Evolutionary conservation across 2,797 vertebrate genomes (phyloP), one percentile per base, ranked within the genome.

Genomic region (Chrosomus eos): DNA sequence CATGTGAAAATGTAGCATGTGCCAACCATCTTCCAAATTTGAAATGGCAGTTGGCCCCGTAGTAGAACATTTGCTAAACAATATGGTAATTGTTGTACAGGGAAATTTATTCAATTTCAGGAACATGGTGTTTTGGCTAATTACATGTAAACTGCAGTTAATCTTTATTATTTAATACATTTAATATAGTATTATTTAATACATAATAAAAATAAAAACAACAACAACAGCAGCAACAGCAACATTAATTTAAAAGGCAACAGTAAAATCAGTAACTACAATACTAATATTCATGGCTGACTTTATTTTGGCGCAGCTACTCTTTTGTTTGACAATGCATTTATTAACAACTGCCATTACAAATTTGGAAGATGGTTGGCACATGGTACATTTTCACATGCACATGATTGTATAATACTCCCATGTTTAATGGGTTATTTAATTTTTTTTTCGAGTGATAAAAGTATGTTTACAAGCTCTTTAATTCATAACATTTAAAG

Each of bases 41-140:
- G 26, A 14, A 62, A 28, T 6, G 26, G 21, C 2, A 26, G 11
- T 11, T 40, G 10, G 10, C 40, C 10, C 3, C 7, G 10, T 11
- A 11, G 40, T 43, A 43, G 3, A 43, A 16, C 36, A 48, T 73
- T 48, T 18, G 23, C 53, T 26, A 38, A 53, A 76, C 74, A 64
- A 31, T 82, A 82, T 51, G 40, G 40, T 82, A 74, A 74, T 51
- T 74, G 18, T 64, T 45, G 38, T 36, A 48, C 5, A 1, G 14
- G 31, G 31, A 74, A 66, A 51, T 74, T 2, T 48, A 43, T 82
- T 23, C 4, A 33, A n/a, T 64, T 82, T 43, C 40, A 33, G 28
- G 14, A 82, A 82, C 36, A 7, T 51, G 11, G 62, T 82, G 28
- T 74, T 74, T 64, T n/a, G 28, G 23, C 13, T 64, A 26, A 82